Evolutionary conservation across 2,888 invertebrate species (phyloP).

Genomic region (Eilema sororculum): DNA sequence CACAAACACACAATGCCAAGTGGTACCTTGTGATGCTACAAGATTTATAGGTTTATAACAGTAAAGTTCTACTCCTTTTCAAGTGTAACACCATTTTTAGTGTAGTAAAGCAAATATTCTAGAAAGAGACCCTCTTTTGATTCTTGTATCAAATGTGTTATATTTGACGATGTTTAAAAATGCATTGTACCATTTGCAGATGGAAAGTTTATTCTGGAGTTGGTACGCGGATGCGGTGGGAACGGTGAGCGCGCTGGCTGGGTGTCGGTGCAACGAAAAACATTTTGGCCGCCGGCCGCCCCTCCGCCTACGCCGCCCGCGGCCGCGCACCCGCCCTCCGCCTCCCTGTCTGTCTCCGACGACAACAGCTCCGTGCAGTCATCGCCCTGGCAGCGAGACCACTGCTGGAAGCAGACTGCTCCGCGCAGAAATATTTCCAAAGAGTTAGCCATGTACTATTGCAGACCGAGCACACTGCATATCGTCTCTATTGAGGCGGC

Average conservation of each 20-base stretch:
- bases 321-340: constrained; percentile 89
- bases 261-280: constrained; percentile 96
- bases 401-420: constrained; percentile 94
- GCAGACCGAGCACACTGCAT: constrained; percentile 86
- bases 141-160: background rate
- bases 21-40: no score
- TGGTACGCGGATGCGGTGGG: constrained; percentile 88
- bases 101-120: no score
- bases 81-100: no score
- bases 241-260: constrained; percentile 93
- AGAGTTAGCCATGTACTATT: constrained; percentile 91
- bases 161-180: background rate
- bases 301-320: constrained; percentile 83
- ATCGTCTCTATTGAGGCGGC: constrained; percentile 76
- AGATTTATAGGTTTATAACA: no score
- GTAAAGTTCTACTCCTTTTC: no score
- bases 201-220: constrained; percentile 96
- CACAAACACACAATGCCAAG: no score
- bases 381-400: constrained; percentile 96
- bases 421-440: constrained; percentile 92
- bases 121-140: background rate
- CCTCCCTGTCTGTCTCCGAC: constrained; percentile 95
- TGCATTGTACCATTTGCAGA: constrained; percentile 82
- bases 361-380: constrained; percentile 96
- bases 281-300: constrained; percentile 94